Base-by-base conservation (phyloP, 2,888 invertebrate genomes). In the Melanotus villosus region DNA sequence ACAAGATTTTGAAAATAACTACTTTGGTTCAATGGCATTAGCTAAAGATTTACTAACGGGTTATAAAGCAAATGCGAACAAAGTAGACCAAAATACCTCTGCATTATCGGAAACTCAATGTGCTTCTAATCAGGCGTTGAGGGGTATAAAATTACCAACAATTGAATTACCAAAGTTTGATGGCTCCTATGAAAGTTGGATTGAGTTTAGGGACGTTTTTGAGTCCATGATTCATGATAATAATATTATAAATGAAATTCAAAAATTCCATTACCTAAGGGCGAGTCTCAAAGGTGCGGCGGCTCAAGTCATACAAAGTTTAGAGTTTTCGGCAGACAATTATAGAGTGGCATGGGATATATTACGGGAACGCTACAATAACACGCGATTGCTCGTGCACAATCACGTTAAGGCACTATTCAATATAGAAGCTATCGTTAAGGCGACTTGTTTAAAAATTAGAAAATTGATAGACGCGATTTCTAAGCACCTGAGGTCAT, bases 351-450 rank as follows among this genome's bases (percentile, higher is more conserved):
- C 77, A 5, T 77, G 73, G 71, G 62, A 73, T 30, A 57, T 73
- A 41, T 36, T 76, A 21, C 63, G 12, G 14, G 69, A 74, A 4
- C 34, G 74, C 6, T 77, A 50, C 57, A 68, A 75, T 45, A 74
- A 74, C 41, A 72, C 75, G 52, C 41, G 18, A 6, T 16, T 73
- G 2, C 71, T 77, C 16, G 64, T 75, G 21, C 36, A 75, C 34
- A 73, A 65, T 36, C 75, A 75, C 58, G 57, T 77, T 1, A 73
- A 70, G 9, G 68, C 72, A 10, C 60, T 76, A 38, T 73, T 73
- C 9, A 30, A 62, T 1, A 7, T 63, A 12, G 50, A 57, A n/a
- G 2, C 4, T 7, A 26, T 58, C 9, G 32, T 26, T n/a, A 47
- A 21, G 14, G 63, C 60, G 43, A 23, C 57, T 16, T 23, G 57